Evolutionary conservation across 2,888 invertebrate species (phyloP).

Genomic region (Antheraea yamamai): DNA sequence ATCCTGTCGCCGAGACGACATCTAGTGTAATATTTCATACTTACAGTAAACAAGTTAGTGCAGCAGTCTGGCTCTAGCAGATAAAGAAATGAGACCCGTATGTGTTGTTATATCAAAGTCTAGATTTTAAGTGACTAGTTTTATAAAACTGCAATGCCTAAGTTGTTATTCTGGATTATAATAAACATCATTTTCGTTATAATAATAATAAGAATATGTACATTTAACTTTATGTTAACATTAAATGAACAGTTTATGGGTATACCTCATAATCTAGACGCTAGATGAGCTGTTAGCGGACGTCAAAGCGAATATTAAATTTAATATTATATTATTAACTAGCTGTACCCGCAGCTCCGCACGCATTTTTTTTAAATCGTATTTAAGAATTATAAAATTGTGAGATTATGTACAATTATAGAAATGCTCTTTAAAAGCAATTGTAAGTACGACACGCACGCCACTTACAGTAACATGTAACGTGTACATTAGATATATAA

Average conservation of each 20-base stretch:
- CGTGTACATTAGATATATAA: too few relatives aligned
- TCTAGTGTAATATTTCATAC: slow-evolving; percentile 63
- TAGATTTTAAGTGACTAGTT: background rate
- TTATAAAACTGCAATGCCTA: background rate
- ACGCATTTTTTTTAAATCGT: too few relatives aligned
- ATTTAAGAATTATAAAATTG: too few relatives aligned
- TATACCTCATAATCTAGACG: background rate
- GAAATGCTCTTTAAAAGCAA: too few relatives aligned
- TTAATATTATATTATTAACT: background rate
- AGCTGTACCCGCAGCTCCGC: too few relatives aligned
- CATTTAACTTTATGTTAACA: background rate
- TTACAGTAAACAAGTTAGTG: slow-evolving; percentile 58
- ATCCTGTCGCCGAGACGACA: slow-evolving; percentile 29
- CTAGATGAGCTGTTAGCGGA: background rate
- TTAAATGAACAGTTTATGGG: background rate
- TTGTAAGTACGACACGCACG: too few relatives aligned
- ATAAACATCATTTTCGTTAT: background rate
- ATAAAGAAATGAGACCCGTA: slow-evolving; percentile 50
- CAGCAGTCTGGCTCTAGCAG: slow-evolving; percentile 55
- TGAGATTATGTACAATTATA: too few relatives aligned
- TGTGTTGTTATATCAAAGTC: slow-evolving; percentile 4
- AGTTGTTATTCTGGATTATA: background rate
- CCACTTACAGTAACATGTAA: too few relatives aligned
- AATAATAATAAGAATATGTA: background rate
- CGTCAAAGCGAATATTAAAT: background rate